Evolutionary conservation across 2,113 vertebrate genomes (phyloP).

Genomic region (Mirounga angustirostris): DNA sequence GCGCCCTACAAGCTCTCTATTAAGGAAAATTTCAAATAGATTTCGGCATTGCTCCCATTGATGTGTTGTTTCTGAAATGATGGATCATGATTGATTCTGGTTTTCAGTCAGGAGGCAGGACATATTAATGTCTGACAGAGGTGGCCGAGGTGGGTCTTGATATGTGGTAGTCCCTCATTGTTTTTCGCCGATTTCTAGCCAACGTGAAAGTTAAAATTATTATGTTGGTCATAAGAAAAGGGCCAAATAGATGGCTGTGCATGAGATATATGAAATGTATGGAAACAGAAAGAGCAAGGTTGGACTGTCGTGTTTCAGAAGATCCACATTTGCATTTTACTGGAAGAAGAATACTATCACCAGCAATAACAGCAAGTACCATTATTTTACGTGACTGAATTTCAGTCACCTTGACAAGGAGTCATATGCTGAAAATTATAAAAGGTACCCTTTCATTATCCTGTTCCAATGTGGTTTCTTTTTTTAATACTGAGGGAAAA

Average conservation of each 20-base stretch:
- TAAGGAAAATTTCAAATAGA: not conserved
- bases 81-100: not conserved
- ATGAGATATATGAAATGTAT: not conserved
- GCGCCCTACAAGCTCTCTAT: not conserved
- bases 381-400: not conserved
- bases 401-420: not conserved
- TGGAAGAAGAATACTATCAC: not conserved
- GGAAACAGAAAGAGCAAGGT: not conserved
- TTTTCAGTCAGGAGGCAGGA: not conserved
- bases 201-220: not conserved
- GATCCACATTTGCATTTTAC: not conserved
- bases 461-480: not conserved
- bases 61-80: not conserved
- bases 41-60: not conserved
- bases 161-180: not conserved
- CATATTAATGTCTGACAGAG: not conserved
- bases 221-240: not conserved
- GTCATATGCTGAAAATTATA: not conserved
- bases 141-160: not conserved
- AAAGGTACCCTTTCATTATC: not conserved
- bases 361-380: not conserved
- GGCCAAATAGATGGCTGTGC: not conserved
- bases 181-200: not conserved
- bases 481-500: not conserved
- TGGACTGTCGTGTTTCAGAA: not conserved